phyloP scores from a whole-genome alignment of 2,797 vertebrate species.

The Hozukius guyotensis region DNA sequence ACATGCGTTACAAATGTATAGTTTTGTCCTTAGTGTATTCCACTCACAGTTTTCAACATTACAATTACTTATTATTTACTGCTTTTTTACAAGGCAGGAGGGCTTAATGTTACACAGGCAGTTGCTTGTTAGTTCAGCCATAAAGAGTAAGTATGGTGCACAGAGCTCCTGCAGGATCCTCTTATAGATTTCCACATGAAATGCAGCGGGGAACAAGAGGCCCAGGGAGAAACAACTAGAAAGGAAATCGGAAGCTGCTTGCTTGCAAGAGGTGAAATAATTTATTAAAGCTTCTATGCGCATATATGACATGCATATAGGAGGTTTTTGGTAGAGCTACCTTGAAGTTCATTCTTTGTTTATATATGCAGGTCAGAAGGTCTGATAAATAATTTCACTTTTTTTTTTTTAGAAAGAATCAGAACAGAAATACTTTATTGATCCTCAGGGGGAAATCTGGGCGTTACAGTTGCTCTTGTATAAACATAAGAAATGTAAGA shows the following conservation, averaged over 20 bases:
- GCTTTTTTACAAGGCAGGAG: not conserved
- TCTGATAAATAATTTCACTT: not conserved
- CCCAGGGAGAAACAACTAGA: not conserved
- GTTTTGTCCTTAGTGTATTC: not conserved
- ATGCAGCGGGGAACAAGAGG: not conserved
- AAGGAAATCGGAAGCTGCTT: not conserved
- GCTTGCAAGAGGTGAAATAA: not conserved
- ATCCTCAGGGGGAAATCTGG: too few species aligned
- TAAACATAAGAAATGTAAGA: too few species aligned
- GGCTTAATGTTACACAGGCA: not conserved
- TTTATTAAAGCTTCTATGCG: not conserved
- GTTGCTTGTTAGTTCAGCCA: not conserved
- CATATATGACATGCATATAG: not conserved
- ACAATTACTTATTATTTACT: not conserved
- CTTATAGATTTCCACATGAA: conserved; percentile 1
- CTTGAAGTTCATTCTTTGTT: not conserved
- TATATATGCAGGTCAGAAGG: not conserved
- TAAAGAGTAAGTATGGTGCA: not conserved
- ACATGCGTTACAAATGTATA: not conserved
- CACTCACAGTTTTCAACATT: not conserved
- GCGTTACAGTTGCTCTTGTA: too few species aligned
- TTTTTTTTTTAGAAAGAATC: not conserved
- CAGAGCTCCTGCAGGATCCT: not conserved
- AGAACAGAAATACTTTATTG: too few species aligned
- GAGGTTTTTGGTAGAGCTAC: not conserved